Percentiles rank a stretch among this genome's conserved stretches.
Conservation (phyloP, 2,888 invertebrate genomes). For the Spisula solida region DNA sequence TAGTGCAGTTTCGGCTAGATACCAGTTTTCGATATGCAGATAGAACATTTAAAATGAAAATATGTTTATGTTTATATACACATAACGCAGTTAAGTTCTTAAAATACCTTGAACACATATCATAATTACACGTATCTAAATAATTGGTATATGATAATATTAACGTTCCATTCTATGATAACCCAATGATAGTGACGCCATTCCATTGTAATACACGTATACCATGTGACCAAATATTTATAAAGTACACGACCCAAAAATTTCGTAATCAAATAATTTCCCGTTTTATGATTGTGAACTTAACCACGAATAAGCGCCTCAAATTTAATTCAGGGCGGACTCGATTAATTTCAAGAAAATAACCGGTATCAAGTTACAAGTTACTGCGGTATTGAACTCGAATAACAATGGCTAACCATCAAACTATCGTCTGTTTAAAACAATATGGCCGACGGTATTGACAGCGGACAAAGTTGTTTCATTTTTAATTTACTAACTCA, state of each 20-base stretch:
- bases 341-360: constrained; percentile 73
- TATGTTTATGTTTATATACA: too few relatives aligned
- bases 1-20: too few relatives aligned
- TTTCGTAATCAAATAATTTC: background rate
- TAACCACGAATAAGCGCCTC: constrained; percentile 29
- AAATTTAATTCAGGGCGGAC: constrained; percentile 53
- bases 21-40: too few relatives aligned
- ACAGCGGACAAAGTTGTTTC: constrained; percentile 49
- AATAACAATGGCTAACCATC: constrained; percentile 60
- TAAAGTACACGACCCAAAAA: background rate
- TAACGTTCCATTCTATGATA: too few relatives aligned
- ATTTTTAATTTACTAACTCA: constrained; percentile 49
- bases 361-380: constrained; percentile 66
- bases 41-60: too few relatives aligned
- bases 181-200: too few relatives aligned
- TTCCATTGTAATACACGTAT: too few relatives aligned
- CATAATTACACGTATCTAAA: too few relatives aligned
- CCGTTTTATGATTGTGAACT: constrained; percentile 11
- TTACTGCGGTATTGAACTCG: constrained; percentile 65
- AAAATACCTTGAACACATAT: too few relatives aligned
- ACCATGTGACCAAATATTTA: background rate
- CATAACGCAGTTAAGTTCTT: too few relatives aligned
- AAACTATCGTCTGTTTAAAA: constrained; percentile 67
- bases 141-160: too few relatives aligned
- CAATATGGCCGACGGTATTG: constrained; percentile 64